Evolutionary conservation across 2,888 invertebrate genomes (phyloP).

Genomic region (Sipunculus nudus): DNA sequence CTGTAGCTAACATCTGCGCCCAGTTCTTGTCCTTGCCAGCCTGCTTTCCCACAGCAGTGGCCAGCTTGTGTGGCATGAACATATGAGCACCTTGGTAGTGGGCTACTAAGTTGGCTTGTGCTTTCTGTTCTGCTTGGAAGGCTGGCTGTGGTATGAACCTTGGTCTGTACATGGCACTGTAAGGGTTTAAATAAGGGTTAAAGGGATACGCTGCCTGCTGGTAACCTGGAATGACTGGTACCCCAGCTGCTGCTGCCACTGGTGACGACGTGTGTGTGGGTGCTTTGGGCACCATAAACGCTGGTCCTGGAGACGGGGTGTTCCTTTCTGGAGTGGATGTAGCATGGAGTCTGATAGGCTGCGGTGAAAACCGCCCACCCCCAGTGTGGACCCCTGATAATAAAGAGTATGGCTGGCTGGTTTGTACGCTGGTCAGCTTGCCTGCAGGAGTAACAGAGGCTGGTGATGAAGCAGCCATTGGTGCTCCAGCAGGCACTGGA

Average conservation of each 20-base stretch:
- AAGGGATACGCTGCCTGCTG: too few species aligned
- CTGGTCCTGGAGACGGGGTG: conserved; percentile 5
- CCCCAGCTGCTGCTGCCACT: background rate
- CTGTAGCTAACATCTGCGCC: too few species aligned
- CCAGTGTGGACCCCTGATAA: background rate
- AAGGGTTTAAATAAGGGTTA: too few species aligned
- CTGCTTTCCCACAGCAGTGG: too few species aligned
- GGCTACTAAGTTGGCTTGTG: too few species aligned
- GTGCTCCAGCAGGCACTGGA: background rate
- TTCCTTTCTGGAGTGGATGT: background rate
- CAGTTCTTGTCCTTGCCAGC: too few species aligned
- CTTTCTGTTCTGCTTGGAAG: too few species aligned
- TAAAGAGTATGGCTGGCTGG: background rate
- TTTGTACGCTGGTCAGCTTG: background rate
- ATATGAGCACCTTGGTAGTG: too few species aligned
- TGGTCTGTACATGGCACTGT: too few species aligned
- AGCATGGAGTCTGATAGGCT: background rate
- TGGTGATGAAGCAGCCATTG: background rate
- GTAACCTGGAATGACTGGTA: too few species aligned
- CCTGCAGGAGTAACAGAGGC: background rate
- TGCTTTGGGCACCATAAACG: conserved; percentile 17
- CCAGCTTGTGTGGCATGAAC: too few species aligned
- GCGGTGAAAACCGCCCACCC: background rate
- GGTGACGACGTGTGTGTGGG: background rate
- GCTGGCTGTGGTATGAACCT: too few species aligned